Percentiles rank a stretch among this genome's conserved stretches.
Conservation (phyloP, 2,797 vertebrate species). For the Saxicola maurus region DNA sequence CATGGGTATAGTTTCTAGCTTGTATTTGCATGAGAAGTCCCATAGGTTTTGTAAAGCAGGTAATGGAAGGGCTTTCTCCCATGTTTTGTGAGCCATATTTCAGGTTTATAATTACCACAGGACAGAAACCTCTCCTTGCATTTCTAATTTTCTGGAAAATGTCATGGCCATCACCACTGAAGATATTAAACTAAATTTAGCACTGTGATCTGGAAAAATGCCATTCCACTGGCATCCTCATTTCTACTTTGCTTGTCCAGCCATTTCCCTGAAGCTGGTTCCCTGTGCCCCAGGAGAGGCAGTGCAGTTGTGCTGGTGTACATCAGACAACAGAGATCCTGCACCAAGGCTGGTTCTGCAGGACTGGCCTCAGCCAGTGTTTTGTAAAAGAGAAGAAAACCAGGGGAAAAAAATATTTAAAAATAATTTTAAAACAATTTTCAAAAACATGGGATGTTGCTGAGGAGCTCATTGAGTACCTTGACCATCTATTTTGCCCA, state of each 20-base stretch:
- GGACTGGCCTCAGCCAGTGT: neutral
- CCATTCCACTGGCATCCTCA: neutral
- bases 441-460: neutral
- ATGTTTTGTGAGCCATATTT: neutral
- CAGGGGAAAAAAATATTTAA: accelerated
- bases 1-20: neutral
- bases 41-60: neutral
- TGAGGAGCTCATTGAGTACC: neutral
- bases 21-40: neutral
- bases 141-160: neutral
- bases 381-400: neutral
- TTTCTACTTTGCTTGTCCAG: neutral
- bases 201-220: neutral
- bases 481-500: neutral
- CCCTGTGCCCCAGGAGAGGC: neutral
- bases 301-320: neutral
- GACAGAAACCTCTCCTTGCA: neutral
- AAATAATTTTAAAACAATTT: neutral
- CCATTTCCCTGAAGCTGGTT: neutral
- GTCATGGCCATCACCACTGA: neutral
- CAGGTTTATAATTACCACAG: neutral
- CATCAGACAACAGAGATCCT: neutral
- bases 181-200: neutral
- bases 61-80: neutral
- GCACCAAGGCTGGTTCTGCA: neutral